Base-by-base conservation (phyloP, 2,113 vertebrate genomes). In the Ovibos moschatus region DNA sequence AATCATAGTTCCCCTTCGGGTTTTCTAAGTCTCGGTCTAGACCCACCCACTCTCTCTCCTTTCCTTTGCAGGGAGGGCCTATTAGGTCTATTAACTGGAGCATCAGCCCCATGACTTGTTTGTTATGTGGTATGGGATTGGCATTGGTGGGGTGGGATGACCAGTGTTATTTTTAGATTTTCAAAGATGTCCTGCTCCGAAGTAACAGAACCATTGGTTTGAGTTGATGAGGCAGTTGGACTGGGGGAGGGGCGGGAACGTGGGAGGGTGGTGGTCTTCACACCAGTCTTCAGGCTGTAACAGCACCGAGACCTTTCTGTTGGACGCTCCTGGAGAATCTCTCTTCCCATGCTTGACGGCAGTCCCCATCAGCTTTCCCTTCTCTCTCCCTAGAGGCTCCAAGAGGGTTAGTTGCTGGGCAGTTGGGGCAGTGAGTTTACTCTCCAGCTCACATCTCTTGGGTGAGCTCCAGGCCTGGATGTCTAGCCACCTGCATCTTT, bases 41-140 rank as follows among this genome's bases (percentile, higher is more conserved):
- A 87, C 33, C 36, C 43, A 10, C 60, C 43, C 15, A 3, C 71
- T 10, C 55, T 12, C 11, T 16, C 21, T 36, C 11, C 17, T 30
- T 19, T 55, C 15, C 47, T 71, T 47, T 57, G 33, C 13, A 16
- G 30, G 2, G 43, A 36, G 15, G 7, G 17, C 53, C 27, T 67
- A 0, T n/a, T 30, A 47, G 6, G 17, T 50, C 21, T 58, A 0
- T 19, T 30, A n/a, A 21, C 27, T 21, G 57, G 25, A 55, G 58
- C 53, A 21, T 2, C 3, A 57, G 23, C 60, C 47, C 13, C 40
- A 2, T 10, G 40, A 64, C 50, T 28, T 62, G 47, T 0, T 40
- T 25, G 25, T 67, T 9, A 5, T 12, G 13, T 84, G n/a, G 25
- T 33, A 6, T 78, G 57, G 43, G 43, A 13, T n/a, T 55, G 27